phyloP scores from a whole-genome alignment of 1,140 invertebrate genomes.

The Orchestia grillus region DNA sequence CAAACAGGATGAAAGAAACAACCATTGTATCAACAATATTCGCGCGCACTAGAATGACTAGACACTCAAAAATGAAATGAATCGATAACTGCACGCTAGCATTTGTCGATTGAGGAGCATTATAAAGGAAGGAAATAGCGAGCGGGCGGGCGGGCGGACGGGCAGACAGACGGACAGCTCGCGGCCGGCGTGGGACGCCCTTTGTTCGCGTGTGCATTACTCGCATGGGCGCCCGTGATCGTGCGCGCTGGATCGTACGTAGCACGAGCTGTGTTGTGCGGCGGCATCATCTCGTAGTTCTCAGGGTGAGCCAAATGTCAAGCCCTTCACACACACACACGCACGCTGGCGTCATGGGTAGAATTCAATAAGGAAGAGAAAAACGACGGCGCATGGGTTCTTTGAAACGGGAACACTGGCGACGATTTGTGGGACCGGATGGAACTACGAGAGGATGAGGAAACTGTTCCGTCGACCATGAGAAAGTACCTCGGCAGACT shows the following conservation, averaged over 20 bases:
- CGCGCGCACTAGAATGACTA: background rate
- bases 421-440: background rate
- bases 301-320: constrained; percentile 30
- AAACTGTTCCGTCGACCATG: background rate
- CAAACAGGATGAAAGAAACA: background rate
- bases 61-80: background rate
- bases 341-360: background rate
- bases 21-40: background rate
- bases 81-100: background rate
- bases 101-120: background rate
- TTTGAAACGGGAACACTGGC: background rate
- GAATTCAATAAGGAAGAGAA: constrained; percentile 29
- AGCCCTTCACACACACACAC: constrained; percentile 14
- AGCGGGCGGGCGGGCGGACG: no score
- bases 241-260: background rate
- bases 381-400: background rate
- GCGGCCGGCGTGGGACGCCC: background rate
- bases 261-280: background rate
- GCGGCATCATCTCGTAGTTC: background rate
- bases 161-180: background rate
- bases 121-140: background rate
- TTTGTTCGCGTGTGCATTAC: background rate
- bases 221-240: background rate
- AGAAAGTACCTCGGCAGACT: background rate
- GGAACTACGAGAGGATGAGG: background rate